Conservation (phyloP, 2,888 invertebrate genomes). For the Acleris emargana region DNA sequence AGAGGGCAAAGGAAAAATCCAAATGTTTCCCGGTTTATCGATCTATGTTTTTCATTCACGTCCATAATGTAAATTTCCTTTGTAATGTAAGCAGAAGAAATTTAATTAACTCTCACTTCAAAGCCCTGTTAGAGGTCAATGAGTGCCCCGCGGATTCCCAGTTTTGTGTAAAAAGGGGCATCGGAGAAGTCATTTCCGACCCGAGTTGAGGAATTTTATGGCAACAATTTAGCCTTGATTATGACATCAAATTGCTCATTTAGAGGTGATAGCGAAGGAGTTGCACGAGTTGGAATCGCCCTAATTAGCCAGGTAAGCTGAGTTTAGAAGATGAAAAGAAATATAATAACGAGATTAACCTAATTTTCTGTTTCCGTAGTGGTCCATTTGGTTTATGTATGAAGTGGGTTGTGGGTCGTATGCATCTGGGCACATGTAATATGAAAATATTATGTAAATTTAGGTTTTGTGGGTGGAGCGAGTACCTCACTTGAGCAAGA, state of each 20-base stretch:
- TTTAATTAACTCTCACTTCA: slow-evolving; percentile 77
- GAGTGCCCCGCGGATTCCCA: slow-evolving; percentile 59
- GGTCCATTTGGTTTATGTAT: slow-evolving; percentile 27
- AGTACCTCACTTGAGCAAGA: slow-evolving; percentile 53
- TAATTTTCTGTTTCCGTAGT: slow-evolving; percentile 6
- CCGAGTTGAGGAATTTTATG: slow-evolving; percentile 58
- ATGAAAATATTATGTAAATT: slow-evolving; percentile 71
- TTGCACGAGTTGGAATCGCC: neutral
- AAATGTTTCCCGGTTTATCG: slow-evolving; percentile 42
- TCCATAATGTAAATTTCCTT: slow-evolving; percentile 66
- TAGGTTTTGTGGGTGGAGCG: slow-evolving; percentile 52
- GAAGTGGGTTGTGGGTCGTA: slow-evolving; percentile 42
- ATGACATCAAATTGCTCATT: slow-evolving; percentile 64
- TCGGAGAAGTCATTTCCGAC: slow-evolving; percentile 61
- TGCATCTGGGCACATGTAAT: slow-evolving; percentile 49
- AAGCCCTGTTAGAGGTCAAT: slow-evolving; percentile 69
- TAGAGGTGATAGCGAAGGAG: slow-evolving; percentile 52
- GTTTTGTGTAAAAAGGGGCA: slow-evolving; percentile 68
- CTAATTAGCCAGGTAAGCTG: slow-evolving; percentile 26
- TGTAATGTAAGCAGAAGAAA: slow-evolving; percentile 72
- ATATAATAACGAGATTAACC: slow-evolving; percentile 6
- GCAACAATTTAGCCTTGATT: slow-evolving; percentile 60
- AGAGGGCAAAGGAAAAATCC: neutral
- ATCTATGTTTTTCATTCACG: slow-evolving; percentile 51
- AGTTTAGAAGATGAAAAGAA: slow-evolving; percentile 12